Conservation (phyloP, 2,797 vertebrate species). For the Aplochiton taeniatus region DNA sequence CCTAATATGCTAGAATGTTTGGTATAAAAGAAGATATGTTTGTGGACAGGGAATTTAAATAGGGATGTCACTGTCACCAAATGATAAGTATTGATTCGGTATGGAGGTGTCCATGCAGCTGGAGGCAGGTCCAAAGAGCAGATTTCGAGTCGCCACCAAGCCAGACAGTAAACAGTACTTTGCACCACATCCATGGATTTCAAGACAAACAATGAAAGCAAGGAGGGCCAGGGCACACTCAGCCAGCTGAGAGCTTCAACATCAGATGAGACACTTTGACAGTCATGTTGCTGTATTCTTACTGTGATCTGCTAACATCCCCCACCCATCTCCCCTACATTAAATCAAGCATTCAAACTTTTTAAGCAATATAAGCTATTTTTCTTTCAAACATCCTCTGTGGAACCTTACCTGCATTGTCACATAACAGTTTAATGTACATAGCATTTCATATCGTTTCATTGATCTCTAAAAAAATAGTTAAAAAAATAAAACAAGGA, state of each 20-base stretch:
- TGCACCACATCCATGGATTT: background rate
- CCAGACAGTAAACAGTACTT: slow-evolving; percentile 7
- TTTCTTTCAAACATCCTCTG: slow-evolving; percentile 28
- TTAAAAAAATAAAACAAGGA: slow-evolving; percentile 68
- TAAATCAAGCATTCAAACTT: slow-evolving; percentile 15
- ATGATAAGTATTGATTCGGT: slow-evolving; percentile 51
- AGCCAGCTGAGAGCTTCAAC: slow-evolving; percentile 75
- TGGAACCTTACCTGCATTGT: slow-evolving; percentile 31
- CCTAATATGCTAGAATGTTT: slow-evolving; percentile 50
- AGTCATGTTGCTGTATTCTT: slow-evolving; percentile 32
- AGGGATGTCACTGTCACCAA: slow-evolving; percentile 29
- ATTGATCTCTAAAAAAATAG: slow-evolving; percentile 65
- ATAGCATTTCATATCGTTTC: slow-evolving; percentile 52
- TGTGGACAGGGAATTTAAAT: slow-evolving; percentile 25
- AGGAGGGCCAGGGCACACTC: slow-evolving; percentile 53
- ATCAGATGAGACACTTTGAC: slow-evolving; percentile 47
- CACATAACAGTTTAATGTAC: slow-evolving; percentile 42
- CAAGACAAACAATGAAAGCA: slow-evolving; percentile 3
- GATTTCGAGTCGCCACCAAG: background rate
- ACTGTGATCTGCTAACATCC: slow-evolving; percentile 31
- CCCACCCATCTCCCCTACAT: slow-evolving; percentile 12
- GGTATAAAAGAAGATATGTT: slow-evolving; percentile 54
- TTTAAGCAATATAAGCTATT: slow-evolving; percentile 21
- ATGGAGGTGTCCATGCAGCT: slow-evolving; percentile 20
- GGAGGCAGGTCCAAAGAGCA: background rate